Base-by-base conservation (phyloP, 2,797 vertebrate species). In the Syndactyla subalaris region DNA sequence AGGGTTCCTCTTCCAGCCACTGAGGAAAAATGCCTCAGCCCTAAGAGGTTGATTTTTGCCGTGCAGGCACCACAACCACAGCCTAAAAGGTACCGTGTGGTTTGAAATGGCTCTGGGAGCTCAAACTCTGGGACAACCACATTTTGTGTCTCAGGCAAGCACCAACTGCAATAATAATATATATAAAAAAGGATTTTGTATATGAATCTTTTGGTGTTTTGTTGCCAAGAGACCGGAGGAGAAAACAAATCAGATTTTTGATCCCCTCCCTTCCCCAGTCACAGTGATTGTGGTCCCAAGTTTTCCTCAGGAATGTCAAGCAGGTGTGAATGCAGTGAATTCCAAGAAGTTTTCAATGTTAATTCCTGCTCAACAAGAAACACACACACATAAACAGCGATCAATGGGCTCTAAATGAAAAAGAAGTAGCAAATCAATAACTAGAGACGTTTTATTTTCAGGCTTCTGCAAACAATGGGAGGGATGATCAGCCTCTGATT, bases 291-390 rank as follows among this genome's bases (percentile, higher is more conserved):
- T 46, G 32, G 49, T 70, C 27, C 27, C n/a, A 26, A 48, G 20
- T 41, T 68, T 91, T 73, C 70, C 87, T 52, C 21, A 18, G 70
- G 86, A 92, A 94, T 78, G 73, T 24, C 76, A 81, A 62, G 36
- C 2, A 52, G 70, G 16, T 66, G 43, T 1, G 66, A 87, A 46
- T 32, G 71, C 59, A 46, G 41, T 9, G 88, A 93, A 93, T 93
- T 79, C 86, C 78, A 83, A 94, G 74, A 95, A 80, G 93, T 85
- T 95, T 90, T 93, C 74, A 72, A 7, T 80, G 92, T 93, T 96
- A 87, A 96, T 97, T 97, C 91, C 93, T 95, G 71, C 92, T 58
- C 88, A 57, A 85, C 86, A 77, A 91, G 87, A 82, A 93, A 17
- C 83, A 67, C 81, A 45, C 70, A 55, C 90, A 71, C 81, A 82